Base-by-base conservation (phyloP, 2,888 invertebrate genomes). In the Campaea margaritaria region DNA sequence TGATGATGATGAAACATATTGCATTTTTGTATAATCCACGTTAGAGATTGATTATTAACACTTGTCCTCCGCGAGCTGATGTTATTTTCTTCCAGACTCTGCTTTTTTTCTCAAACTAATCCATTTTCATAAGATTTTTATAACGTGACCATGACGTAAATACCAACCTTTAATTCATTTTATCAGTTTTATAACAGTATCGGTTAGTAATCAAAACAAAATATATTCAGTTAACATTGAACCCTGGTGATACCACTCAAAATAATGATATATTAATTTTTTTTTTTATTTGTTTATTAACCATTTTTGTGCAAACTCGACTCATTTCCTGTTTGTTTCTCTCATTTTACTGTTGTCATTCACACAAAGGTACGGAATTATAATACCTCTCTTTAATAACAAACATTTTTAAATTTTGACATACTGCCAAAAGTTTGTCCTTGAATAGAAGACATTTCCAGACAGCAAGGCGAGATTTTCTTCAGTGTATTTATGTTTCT, bases 391-490 rank as follows among this genome's bases (percentile, higher is more conserved):
- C 72, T 70, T 73, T 68, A 74, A 68, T 69, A 73, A 70, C 62
- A 72, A 36, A 47, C 38, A 58, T 73, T 82, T 81, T 76, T 72
- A 80, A 79, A 80, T 64, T 73, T 87, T 89, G 87, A 83, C 69
- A 68, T 58, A 21, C 51, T 70, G 89, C 89, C 89, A 88, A 87
- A 63, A 55, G 42, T 39, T 57, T 64, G 87, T 78, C 88, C 86
- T 87, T 87, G 86, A 71, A 70, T 65, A 72, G 82, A 73, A 70
- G 65, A 74, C 75, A 72, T 72, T 76, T 73, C 75, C 77, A 86
- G 87, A 87, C 85, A 81, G 81, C 78, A 68, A 77, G 85, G 79
- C 82, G 79, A 77, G 75, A 71, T 71, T 75, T 72, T 71, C 64
- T 59, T 67, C 27, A 36, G 47, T 61, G 10, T 56, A 48, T 49